Evolutionary conservation across 2,888 invertebrate species (phyloP).

Genomic region (Pandemis cinnamomeana): DNA sequence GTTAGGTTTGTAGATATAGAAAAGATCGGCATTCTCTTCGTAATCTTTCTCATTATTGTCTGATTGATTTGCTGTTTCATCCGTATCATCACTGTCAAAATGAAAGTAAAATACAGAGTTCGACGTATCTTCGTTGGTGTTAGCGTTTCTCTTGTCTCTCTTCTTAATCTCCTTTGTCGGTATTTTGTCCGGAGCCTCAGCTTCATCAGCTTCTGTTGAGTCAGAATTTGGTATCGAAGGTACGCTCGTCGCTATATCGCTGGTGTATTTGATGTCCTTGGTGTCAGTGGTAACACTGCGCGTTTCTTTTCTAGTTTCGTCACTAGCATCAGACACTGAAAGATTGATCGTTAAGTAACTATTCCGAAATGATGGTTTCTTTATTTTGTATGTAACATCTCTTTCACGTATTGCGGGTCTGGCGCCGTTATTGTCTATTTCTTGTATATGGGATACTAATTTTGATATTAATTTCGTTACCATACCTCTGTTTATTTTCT

Average conservation of each 20-base stretch:
- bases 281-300: slow-evolving; percentile 3
- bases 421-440: neutral
- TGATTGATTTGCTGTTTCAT: neutral
- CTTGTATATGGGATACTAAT: neutral
- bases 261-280: neutral
- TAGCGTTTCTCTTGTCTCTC: neutral
- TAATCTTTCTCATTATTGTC: neutral
- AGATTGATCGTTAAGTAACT: neutral
- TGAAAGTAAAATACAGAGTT: neutral
- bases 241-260: neutral
- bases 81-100: neutral
- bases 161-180: neutral
- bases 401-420: neutral
- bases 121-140: neutral
- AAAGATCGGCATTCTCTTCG: neutral
- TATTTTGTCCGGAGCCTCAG: neutral
- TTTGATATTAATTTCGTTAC: neutral
- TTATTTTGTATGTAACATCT: neutral
- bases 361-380: neutral
- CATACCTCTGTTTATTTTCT: neutral
- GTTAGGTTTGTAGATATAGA: slow-evolving; percentile 1
- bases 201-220: neutral
- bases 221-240: neutral
- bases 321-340: neutral
- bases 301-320: neutral